Evolutionary conservation across 2,888 invertebrate species (phyloP), one percentile per base, ranked within the genome.

Genomic region (Aspidiotus rigidus): DNA sequence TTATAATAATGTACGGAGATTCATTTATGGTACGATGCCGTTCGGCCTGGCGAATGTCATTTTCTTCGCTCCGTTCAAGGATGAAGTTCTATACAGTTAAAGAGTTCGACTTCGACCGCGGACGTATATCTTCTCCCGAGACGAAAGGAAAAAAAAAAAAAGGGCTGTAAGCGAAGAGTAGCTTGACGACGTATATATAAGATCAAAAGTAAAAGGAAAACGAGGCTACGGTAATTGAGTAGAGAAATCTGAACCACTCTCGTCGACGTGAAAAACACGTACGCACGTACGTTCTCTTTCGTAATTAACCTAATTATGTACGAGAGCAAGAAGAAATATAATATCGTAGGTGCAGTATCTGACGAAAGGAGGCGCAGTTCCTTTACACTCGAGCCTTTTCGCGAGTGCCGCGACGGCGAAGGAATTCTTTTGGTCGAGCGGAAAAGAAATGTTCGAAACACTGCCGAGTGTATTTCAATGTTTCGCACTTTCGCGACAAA

Each of bases 401-500:
- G 49, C 49, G 49, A 28, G 28, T 28, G 28, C 28, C 28, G 28
- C 28, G 28, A 28, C 28, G 28, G 28, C 28, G 28, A 28, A 28
- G 28, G 5, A 28, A 28, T 28, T 28, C 28, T 28, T 28, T 28
- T 28, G 28, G 28, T 28, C 28, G 28, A 28, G 28, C 28, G 28
- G 28, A 28, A 28, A 28, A 28, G 28, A 28, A 28, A 28, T 28
- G 28, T 28, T 28, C 28, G 28, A 28, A 28, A 28, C 28, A 28
- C 28, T 28, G 28, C n/a, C 49, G 49, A 49, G 49, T 49, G 49
- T 49, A n/a, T 49, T 49, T 49, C 49, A n/a, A 49, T 49, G 49
- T 49, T 49, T n/a, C 49, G 49, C 49, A 49, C 28, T 28, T 49
- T 49, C 49, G n/a, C 49, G 49, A 49, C 49, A 49, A 49, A 49